Conservation (phyloP, 2,113 vertebrate genomes). For the Heptranchias perlo region DNA sequence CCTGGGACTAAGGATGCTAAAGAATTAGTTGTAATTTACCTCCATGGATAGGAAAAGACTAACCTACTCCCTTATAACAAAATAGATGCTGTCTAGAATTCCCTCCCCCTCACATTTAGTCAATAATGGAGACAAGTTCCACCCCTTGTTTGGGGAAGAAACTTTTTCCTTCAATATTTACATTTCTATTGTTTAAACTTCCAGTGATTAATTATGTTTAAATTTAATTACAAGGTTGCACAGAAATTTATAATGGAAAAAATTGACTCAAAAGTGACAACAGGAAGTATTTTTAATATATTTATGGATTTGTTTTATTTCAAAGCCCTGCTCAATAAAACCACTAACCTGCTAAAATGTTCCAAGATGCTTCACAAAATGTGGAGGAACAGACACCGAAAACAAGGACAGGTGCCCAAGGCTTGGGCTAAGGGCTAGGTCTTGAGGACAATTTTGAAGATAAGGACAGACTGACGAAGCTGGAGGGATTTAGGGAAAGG, state of each 20-base stretch:
- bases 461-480: background rate
- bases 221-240: background rate
- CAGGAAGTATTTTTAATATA: background rate
- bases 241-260: background rate
- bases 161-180: background rate
- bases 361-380: background rate
- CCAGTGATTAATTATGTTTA: background rate
- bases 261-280: background rate
- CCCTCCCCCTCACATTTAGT: background rate
- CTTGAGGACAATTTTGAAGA: constrained; percentile 5
- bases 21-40: background rate
- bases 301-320: background rate
- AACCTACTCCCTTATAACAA: background rate
- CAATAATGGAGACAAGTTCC: background rate
- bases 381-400: background rate
- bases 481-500: background rate
- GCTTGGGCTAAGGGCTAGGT: background rate
- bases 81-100: background rate
- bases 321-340: background rate
- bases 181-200: background rate
- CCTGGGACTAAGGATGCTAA: background rate
- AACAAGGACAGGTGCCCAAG: too few species aligned
- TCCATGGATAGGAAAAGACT: background rate
- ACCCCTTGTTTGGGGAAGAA: background rate
- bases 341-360: background rate